These are phyloP conservation scores for Psammodynastes pulverulentus DNA, from an alignment of 2,113 vertebrate genomes.

Conservation along the genomic window DNA sequence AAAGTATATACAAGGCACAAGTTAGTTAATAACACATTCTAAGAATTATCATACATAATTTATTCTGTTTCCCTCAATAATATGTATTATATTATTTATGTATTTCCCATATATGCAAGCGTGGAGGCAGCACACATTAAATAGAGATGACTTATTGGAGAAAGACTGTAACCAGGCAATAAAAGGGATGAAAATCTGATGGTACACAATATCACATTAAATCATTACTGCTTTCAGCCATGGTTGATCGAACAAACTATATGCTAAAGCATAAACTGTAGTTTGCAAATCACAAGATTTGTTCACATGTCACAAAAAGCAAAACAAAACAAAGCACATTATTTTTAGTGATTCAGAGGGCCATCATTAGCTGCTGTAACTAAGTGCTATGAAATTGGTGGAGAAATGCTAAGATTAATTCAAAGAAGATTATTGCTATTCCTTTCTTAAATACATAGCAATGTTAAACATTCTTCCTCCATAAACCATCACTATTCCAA, in stretches of 20 bases:
- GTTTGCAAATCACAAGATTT: neutral
- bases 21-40: neutral
- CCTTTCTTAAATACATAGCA: neutral
- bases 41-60: neutral
- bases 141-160: neutral
- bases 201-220: neutral
- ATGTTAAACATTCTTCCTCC: neutral
- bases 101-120: neutral
- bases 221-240: neutral
- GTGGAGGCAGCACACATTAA: neutral
- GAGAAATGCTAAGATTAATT: neutral
- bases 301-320: neutral
- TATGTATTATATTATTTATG: neutral
- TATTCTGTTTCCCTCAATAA: neutral
- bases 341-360: neutral
- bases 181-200: neutral
- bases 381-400: neutral
- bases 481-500: neutral
- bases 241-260: neutral
- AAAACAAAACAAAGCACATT: neutral
- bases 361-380: neutral
- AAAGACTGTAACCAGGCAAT: neutral
- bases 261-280: neutral
- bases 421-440: neutral
- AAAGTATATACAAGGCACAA: slow-evolving; percentile 35